Evolutionary conservation across 2,888 invertebrate species (phyloP), one percentile per base, ranked within the genome.

Genomic region (Thysanoteuthis rhombus): DNA sequence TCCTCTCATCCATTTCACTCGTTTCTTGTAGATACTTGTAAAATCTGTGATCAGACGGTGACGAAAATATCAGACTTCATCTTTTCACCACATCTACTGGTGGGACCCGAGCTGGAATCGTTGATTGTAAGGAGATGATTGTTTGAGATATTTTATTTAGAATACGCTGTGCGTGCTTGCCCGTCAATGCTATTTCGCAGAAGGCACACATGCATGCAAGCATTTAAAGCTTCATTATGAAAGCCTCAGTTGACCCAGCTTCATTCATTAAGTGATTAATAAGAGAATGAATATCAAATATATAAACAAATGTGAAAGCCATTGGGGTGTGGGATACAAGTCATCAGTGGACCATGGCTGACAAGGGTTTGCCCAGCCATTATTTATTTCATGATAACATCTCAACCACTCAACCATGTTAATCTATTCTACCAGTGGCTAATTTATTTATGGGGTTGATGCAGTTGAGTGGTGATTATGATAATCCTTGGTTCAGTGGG

Each of bases 401-500:
- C 75, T 75, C 4, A 75, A n/a, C 75, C n/a, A 75, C n/a, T 75
- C 75, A 75, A 75, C n/a, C 75, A 75, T 75, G 75, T 36, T n/a
- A n/a, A 75, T 75, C 75, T n/a, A 75, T 75, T n/a, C 75, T 75
- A 75, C n/a, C 75, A 75, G n/a, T 36, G 16, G 75, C 75, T 75
- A 75, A 75, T 75, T 75, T 75, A 75, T 75, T 75, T 75, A 75
- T 75, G 75, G 75, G 75, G n/a, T 52, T n/a, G 75, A n/a, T 75
- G 75, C 75, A 75, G 75, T 12, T 75, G n/a, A 75, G 12, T n/a
- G 75, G 75, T 75, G n/a, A 75, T 75, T 75, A 75, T 75, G 75
- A 75, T 75, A 36, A 75, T 75, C 36, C 1, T 16, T 12, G 4
- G n/a, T 75, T 75, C 75, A 75, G 2, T 16, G n/a, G n/a, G 1